Evolutionary conservation across 1,140 invertebrate genomes (phyloP), one percentile per base, ranked within the genome.

Genomic region (Fopius arisanus): DNA sequence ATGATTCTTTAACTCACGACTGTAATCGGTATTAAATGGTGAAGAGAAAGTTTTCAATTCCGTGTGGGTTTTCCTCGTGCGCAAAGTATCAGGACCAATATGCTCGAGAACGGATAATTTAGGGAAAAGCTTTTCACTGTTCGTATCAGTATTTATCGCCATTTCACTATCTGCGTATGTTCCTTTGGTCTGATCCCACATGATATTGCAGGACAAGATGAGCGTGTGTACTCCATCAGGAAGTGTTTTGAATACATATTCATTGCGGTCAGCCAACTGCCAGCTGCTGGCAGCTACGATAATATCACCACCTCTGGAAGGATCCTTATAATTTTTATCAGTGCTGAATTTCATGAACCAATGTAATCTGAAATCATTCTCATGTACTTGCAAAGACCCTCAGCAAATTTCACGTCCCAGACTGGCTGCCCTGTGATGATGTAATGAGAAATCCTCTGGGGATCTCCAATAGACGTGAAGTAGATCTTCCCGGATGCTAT

Each of bases 361-460:
- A 43, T 14, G 41, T 59, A 14, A 31, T 28, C 37, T 40, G 54
- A 67, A 63, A 19, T 14, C 14, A 70, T 80, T 29, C 28, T 26
- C 2, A 19, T 48, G 7, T 67, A 88, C 87, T 81, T 80, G 65
- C 85, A 87, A 21, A 88, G 74, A 40, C 67, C 72, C 73, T 88
- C 82, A 0, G 86, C 86, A 33, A 71, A 83, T 84, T 92, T 92
- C 0, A 90, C 89, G 72, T 92, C 90, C 84, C 89, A 89, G n/a
- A 92, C 89, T 0, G 91, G 90, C 77, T 89, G 87, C 1, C 92
- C 92, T 28, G 89, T 88, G 7, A 92, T 87, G 1, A 92, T 88
- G 77, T 90, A 92, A 76, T 91, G 87, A 0, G 89, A 89, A 40
- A 78, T 78, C 31, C 80, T 86, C 9, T 84, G 78, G 1, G 83